Conservation (phyloP, 2,797 vertebrate genomes). For the Chrosomus eos region DNA sequence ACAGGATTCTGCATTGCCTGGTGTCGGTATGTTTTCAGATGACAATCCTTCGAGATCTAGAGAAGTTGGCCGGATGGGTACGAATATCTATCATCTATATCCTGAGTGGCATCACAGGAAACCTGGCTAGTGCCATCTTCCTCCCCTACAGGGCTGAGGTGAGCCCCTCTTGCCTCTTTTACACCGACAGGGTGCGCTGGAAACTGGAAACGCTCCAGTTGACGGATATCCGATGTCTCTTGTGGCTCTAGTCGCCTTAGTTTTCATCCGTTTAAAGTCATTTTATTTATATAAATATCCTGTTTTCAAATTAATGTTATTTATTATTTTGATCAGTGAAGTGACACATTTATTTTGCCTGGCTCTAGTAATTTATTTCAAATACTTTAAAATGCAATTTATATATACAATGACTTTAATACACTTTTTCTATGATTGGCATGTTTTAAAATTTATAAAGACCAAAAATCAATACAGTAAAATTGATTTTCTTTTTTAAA, state of each 20-base stretch:
- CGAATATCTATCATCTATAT: constrained; percentile 98
- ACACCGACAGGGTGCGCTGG: neutral
- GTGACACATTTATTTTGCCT: neutral
- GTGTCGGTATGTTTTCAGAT: constrained; percentile 97
- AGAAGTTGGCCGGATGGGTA: constrained; percentile 97
- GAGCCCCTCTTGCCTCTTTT: constrained; percentile 27
- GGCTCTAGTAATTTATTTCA: neutral
- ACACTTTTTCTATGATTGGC: neutral
- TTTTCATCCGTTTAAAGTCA: neutral
- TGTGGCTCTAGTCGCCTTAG: neutral
- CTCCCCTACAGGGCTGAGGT: constrained; percentile 83
- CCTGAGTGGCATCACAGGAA: constrained; percentile 95
- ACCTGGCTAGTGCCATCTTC: constrained; percentile 96
- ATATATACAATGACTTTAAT: neutral
- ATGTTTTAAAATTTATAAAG: neutral
- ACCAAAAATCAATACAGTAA: neutral
- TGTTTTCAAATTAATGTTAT: neutral
- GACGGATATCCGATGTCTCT: neutral
- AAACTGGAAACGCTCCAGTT: neutral
- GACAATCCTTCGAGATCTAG: constrained; percentile 95
- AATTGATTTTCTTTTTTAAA: neutral
- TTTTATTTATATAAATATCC: neutral
- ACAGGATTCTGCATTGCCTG: constrained; percentile 96
- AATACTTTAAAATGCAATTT: neutral
- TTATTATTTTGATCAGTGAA: neutral